A percentile compares a stretch with the other conserved stretches of the same genome.
phyloP scores from a whole-genome alignment of 2,888 invertebrate genomes.

The Rotaria macrura region DNA sequence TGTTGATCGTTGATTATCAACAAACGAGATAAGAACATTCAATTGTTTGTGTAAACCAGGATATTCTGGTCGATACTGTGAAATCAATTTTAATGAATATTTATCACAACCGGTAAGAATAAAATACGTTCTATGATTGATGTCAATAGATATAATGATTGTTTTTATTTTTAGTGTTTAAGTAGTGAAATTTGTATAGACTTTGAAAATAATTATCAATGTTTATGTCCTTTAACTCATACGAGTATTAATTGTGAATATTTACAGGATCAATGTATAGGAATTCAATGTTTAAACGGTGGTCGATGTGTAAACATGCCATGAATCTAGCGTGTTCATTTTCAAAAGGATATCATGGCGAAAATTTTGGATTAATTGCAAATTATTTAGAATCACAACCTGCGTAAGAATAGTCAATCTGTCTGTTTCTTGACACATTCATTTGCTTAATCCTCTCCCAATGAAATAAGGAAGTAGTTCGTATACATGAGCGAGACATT shows the following conservation, averaged over 20 bases:
- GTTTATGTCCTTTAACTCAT: slow-evolving; percentile 22
- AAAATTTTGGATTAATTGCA: slow-evolving; percentile 23
- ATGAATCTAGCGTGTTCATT: slow-evolving; percentile 18
- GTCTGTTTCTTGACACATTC: no score
- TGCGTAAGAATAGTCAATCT: background rate
- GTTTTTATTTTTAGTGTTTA: slow-evolving; percentile 34
- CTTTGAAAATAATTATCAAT: slow-evolving; percentile 22
- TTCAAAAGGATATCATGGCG: slow-evolving; percentile 26
- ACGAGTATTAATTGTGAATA: slow-evolving; percentile 27
- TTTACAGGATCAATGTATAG: slow-evolving; percentile 1
- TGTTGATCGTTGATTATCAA: slow-evolving; percentile 42
- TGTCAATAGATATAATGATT: no score
- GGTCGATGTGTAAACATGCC: background rate
- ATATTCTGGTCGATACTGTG: slow-evolving; percentile 9
- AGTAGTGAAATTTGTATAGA: slow-evolving; percentile 42
- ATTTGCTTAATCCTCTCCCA: no score
- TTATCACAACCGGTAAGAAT: background rate
- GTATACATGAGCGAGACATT: no score
- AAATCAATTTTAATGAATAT: background rate
- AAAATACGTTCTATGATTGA: no score
- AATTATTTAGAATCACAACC: slow-evolving; percentile 26
- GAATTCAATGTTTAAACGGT: background rate
- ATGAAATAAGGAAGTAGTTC: no score
- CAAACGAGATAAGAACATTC: background rate
- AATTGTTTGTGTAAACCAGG: slow-evolving; percentile 13